A percentile compares a stretch with the other conserved stretches of the same genome.
Evolutionary conservation across 2,113 vertebrate genomes (phyloP).

Genomic region (Glaucidium brasilianum): DNA sequence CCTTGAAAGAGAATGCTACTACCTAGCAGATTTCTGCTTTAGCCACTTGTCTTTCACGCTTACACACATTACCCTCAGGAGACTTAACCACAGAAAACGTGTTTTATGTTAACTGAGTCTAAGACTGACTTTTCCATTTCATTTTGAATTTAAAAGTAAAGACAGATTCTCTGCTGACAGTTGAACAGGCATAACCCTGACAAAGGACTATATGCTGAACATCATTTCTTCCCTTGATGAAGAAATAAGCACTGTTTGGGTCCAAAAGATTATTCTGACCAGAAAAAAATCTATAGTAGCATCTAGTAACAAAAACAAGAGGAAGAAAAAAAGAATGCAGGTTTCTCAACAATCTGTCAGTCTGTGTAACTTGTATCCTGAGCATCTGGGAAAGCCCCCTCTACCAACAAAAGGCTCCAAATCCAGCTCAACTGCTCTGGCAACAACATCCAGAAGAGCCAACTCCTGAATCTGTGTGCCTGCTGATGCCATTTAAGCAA

Average conservation of each 20-base stretch:
- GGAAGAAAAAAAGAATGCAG: not conserved
- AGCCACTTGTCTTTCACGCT: not conserved
- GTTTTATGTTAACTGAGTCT: not conserved
- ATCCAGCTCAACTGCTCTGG: not conserved
- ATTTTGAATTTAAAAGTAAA: not conserved
- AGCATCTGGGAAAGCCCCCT: not conserved
- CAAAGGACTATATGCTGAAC: not conserved
- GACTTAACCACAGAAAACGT: not conserved
- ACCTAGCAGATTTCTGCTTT: not conserved
- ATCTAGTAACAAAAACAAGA: not conserved
- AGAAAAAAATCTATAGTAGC: not conserved
- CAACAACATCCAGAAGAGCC: not conserved
- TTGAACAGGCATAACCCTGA: not conserved
- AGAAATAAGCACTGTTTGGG: not conserved
- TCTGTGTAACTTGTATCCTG: accelerated
- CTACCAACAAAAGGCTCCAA: not conserved
- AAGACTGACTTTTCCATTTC: not conserved
- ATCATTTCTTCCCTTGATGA: not conserved
- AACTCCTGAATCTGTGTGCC: not conserved
- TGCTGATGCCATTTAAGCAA: not conserved
- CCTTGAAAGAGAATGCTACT: not conserved
- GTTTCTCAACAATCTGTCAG: not conserved
- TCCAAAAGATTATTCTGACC: not conserved
- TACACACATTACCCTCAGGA: not conserved
- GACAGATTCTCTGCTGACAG: not conserved